Evolutionary conservation across 2,797 vertebrate genomes (phyloP).

Genomic region (Dendrocincla tyrannina): DNA sequence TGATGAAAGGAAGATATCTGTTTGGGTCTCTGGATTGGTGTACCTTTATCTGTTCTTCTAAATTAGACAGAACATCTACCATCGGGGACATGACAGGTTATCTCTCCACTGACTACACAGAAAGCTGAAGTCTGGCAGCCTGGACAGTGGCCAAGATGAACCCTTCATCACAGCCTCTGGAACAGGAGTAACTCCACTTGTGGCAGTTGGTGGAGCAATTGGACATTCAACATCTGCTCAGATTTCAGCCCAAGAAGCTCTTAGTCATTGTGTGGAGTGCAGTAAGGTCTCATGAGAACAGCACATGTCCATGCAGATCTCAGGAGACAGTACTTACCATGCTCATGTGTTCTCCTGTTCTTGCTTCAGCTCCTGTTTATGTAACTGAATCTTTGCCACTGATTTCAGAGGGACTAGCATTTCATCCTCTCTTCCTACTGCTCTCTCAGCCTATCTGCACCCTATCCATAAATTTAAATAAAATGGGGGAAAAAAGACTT

Average conservation of each 20-base stretch:
- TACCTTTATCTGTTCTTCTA: neutral
- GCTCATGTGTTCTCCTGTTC: neutral
- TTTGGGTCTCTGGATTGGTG: neutral
- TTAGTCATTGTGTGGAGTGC: neutral
- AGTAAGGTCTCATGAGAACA: neutral
- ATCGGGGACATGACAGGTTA: rapidly evolving
- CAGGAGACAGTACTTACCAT: neutral
- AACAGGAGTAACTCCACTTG: neutral
- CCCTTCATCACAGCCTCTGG: neutral
- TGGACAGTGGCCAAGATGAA: rapidly evolving
- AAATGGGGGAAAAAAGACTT: neutral
- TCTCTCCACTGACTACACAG: neutral
- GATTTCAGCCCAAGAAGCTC: neutral
- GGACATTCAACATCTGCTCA: neutral
- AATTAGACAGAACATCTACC: neutral
- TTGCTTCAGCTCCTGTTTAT: neutral
- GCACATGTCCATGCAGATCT: rapidly evolving
- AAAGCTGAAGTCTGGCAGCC: neutral
- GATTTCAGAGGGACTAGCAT: neutral
- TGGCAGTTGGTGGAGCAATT: neutral
- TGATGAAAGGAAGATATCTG: neutral
- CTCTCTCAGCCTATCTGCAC: neutral
- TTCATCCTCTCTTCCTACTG: neutral
- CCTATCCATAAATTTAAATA: neutral
- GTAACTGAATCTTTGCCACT: neutral